Evolutionary conservation across 2,113 vertebrate genomes (phyloP).

Genomic region (Drymodes brunneopygia): DNA sequence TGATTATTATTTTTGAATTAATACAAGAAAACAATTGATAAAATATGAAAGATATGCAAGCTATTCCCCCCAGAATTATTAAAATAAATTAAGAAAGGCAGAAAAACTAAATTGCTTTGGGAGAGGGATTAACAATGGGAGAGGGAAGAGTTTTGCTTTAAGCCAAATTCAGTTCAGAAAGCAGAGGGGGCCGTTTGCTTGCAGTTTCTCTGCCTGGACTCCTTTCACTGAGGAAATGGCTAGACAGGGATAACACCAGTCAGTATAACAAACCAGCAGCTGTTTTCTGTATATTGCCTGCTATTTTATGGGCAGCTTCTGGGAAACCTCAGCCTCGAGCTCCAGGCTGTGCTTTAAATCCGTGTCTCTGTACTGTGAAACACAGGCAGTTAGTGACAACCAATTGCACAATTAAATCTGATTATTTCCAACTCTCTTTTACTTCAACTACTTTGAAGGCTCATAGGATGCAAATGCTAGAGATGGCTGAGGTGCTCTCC

Average conservation of each 20-base stretch:
- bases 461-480: background rate
- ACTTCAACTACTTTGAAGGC: background rate
- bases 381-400: background rate
- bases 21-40: background rate
- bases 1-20: background rate
- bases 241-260: background rate
- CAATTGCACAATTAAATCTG: background rate
- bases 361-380: background rate
- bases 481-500: background rate
- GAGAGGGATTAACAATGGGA: background rate
- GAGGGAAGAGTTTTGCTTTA: background rate
- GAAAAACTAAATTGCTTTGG: background rate
- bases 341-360: background rate
- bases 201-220: background rate
- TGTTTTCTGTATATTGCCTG: background rate
- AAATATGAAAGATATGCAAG: background rate
- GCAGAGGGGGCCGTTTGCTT: background rate
- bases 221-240: background rate
- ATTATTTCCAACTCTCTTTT: background rate
- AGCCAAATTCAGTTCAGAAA: rapidly evolving
- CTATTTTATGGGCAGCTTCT: background rate
- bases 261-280: background rate
- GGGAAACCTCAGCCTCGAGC: background rate
- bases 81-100: background rate
- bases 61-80: background rate